Evolutionary conservation across 2,888 invertebrate species (phyloP), one percentile per base, ranked within the genome.

Genomic region (Leucophenga maculata): DNA sequence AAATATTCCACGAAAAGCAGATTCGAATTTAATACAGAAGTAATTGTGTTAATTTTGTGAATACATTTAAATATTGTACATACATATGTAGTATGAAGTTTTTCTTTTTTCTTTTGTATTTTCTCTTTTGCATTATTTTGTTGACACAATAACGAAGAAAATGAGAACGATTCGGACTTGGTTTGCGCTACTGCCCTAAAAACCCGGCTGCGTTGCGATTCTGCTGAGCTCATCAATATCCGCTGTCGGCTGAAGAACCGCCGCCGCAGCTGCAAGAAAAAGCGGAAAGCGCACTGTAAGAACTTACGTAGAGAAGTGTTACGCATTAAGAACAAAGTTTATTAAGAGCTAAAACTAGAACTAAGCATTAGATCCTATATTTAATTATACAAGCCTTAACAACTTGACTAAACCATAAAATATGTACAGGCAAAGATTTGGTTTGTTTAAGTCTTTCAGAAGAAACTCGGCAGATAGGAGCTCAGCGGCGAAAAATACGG

Each of bases 141-240:
- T 11, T 26, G 11, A 39, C 39, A 39, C 8, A 52, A 48, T 48
- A 48, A 48, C 48, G 6, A 52, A 52, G 16, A 52, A 52, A 52
- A n/a, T 1, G 16, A 52, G 14, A 39, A 39, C 39, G 11, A 3
- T 39, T 39, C 8, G 39, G 39, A 20, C 14, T 18, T 20, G 26
- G 39, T 20, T 9, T 59, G 59, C 59, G 31, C 20, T 39, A 60
- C 60, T 48, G 65, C 50, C 46, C 65, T 22, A n/a, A 65, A 65
- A 16, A 54, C 32, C 20, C n/a, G 16, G 16, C 20, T 52, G 52
- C 52, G 8, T 32, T 32, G 20, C 16, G 44, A 66, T 39, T 14
- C 13, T 44, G 66, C 66, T n/a, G 46, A 55, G 32, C 46, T 59
- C 67, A 59, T 67, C 67, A 67, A 67, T 67, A 65, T 26, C 65